Evolutionary conservation across 2,113 vertebrate species (phyloP).

Genomic region (Siphamia tubifer): DNA sequence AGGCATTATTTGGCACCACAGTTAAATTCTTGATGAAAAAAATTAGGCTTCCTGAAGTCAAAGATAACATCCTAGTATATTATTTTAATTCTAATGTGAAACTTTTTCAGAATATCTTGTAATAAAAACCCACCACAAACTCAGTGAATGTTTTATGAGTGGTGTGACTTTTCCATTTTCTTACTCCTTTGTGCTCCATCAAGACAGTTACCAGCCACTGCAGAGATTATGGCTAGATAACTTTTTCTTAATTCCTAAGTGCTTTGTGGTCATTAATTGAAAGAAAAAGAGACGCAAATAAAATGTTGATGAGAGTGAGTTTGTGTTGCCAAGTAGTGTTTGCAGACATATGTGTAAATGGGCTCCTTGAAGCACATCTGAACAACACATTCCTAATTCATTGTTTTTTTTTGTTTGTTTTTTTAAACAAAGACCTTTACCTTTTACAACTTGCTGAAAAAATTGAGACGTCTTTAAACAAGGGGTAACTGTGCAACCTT

Average conservation of each 20-base stretch:
- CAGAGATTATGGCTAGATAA: too few species aligned
- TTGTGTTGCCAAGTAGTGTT: not conserved
- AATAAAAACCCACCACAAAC: not conserved
- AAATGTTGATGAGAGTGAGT: too few species aligned
- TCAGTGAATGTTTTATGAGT: not conserved
- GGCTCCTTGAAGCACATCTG: not conserved
- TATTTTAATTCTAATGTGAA: not conserved
- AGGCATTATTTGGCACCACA: slow-evolving; percentile 2
- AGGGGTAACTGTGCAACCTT: not conserved
- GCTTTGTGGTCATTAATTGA: not conserved
- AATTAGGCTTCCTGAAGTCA: not conserved
- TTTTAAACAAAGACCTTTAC: not conserved
- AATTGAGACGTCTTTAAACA: not conserved
- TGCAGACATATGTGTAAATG: not conserved
- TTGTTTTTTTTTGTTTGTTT: not conserved
- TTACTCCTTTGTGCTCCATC: slow-evolving; percentile 1
- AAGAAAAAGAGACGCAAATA: not conserved
- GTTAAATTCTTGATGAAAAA: slow-evolving; percentile 1
- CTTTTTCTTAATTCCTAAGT: not conserved
- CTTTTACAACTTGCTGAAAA: not conserved
- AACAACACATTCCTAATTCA: not conserved
- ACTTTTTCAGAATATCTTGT: not conserved
- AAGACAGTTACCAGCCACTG: too few species aligned
- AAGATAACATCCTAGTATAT: not conserved
- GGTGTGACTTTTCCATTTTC: not conserved